Base-by-base conservation (phyloP, 2,888 invertebrate genomes). In the Drosophila borborema region DNA sequence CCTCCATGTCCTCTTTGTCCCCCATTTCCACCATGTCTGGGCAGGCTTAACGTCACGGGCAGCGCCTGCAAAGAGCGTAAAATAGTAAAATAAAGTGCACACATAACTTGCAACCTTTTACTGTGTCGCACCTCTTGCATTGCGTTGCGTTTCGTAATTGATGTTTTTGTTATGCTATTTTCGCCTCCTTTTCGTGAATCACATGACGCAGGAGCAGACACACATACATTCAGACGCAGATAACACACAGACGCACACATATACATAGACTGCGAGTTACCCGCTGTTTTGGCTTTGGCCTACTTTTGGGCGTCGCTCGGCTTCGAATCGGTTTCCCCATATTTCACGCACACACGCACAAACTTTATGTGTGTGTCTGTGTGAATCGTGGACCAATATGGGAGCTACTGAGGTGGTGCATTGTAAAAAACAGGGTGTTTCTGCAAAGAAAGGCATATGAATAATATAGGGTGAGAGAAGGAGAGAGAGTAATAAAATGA, bases 111-210 rank as follows among this genome's bases (percentile, higher is more conserved):
- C 55, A 55, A 31, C 41, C 45, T 20, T 36, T 59, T 49, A 18
- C 14, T n/a, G 63, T 23, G 63, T 40, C 60, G 55, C 69, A 80
- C 79, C 79, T 79, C 67, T 63, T 80, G 80, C 79, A 79, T 80
- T 64, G 80, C 72, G 80, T 78, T 72, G 80, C 72, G 80, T 80
- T 78, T 78, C 72, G 63, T 75, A 66, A 78, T 78, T 68, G 68
- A 67, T 59, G 59, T 73, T 72, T 68, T 69, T 72, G 14, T 67
- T 79, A 46, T 72, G 69, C 65, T 76, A 59, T 46, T 67, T 49
- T 67, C 54, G 60, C 80, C 53, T 68, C 38, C 43, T 69, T 63
- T 69, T 78, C 79, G 72, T 72, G 70, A 70, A 66, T 73, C 72
- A 77, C 77, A 77, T 74, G 80, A 80, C 53, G 72, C 64, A 46